Evolutionary conservation across 2,113 vertebrate genomes (phyloP).

Genomic region (Theristicus caerulescens): DNA sequence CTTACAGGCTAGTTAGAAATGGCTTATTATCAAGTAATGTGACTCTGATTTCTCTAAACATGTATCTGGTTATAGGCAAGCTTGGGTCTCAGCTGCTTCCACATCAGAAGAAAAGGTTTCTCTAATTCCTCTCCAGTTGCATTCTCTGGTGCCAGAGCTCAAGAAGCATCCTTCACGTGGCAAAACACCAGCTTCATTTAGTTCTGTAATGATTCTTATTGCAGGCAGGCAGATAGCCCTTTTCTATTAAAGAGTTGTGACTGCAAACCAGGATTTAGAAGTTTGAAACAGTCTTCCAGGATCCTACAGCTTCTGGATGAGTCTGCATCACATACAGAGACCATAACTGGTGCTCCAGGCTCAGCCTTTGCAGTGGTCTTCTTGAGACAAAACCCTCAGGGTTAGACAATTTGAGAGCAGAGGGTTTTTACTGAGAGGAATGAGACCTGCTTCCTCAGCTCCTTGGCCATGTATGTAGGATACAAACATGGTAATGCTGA

Average conservation of each 20-base stretch:
- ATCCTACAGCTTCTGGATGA: background rate
- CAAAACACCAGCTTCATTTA: background rate
- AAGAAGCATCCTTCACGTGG: background rate
- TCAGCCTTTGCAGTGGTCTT: background rate
- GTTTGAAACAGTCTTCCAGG: background rate
- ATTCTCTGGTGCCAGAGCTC: background rate
- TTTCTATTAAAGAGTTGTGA: background rate
- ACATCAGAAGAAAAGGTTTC: background rate
- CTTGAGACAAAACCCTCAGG: background rate
- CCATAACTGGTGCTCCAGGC: background rate
- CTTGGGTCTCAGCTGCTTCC: background rate
- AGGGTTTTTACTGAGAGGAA: background rate
- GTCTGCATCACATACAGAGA: background rate
- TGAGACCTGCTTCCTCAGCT: background rate
- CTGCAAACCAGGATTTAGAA: background rate
- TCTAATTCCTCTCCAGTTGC: background rate
- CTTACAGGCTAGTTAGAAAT: background rate
- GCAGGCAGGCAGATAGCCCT: background rate
- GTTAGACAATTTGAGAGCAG: background rate
- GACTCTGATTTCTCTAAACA: background rate
- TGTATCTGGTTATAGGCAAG: background rate
- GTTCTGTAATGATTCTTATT: background rate
- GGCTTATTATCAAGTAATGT: background rate
- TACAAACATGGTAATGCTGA: background rate
- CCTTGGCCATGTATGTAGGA: fast-evolving